Evolutionary conservation across 2,888 invertebrate species (phyloP).

Genomic region (Polyommatus icarus): DNA sequence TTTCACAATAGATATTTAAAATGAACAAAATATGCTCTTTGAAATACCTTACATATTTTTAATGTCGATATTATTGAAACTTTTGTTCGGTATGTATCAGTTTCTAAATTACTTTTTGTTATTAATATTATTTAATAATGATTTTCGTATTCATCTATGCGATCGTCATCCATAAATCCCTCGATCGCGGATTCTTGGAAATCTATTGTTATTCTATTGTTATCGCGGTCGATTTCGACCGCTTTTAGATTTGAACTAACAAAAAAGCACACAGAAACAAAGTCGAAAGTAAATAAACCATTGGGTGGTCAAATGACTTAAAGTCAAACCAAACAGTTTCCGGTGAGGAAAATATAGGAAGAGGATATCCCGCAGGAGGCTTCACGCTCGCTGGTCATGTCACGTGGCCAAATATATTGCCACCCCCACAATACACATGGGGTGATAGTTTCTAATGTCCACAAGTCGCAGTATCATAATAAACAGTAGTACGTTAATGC

Average conservation of each 20-base stretch:
- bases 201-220: too few species aligned
- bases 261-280: not conserved
- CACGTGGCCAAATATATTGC: not conserved
- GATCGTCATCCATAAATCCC: too few species aligned
- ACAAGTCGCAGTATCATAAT: not conserved
- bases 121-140: not conserved
- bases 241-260: not conserved
- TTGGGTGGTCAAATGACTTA: not conserved
- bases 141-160: not conserved
- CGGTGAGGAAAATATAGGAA: constrained; percentile 19
- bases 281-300: not conserved
- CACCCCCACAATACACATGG: not conserved
- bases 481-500: not conserved
- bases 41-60: not conserved
- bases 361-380: constrained; percentile 28
- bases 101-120: not conserved
- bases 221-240: too few species aligned
- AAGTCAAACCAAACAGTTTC: constrained; percentile 13
- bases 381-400: constrained; percentile 20
- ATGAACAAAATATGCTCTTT: not conserved
- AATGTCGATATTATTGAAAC: not conserved
- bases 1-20: not conserved
- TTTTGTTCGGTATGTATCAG: not conserved
- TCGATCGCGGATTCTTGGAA: too few species aligned
- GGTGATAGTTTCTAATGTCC: not conserved